These are phyloP conservation scores for Drosophila busckii DNA, from an alignment of 1,140 invertebrate genomes.

Conservation along the genomic window DNA sequence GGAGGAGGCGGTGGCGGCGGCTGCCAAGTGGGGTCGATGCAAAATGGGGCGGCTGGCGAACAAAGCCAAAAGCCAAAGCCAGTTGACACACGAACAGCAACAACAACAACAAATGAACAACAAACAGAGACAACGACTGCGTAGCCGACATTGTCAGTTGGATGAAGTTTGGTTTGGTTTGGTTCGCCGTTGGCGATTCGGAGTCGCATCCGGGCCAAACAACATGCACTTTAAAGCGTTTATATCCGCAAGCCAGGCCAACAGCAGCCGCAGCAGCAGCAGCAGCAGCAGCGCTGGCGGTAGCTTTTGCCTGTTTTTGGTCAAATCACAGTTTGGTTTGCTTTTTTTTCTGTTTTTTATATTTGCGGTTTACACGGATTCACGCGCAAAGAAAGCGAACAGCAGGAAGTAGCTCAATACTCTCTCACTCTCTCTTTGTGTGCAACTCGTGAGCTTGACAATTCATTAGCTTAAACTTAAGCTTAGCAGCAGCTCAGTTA, in stretches of 20 bases:
- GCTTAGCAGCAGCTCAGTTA: slow-evolving; percentile 35
- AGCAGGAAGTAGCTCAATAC: slow-evolving; percentile 54
- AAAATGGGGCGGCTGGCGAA: slow-evolving; percentile 61
- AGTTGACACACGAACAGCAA: slow-evolving; percentile 50
- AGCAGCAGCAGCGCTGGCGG: too few relatives aligned
- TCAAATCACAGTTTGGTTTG: slow-evolving; percentile 68
- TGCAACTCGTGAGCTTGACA: slow-evolving; percentile 36
- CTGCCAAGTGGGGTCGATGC: slow-evolving; percentile 27
- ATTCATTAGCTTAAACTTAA: slow-evolving; percentile 45
- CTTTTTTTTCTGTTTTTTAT: slow-evolving; percentile 4
- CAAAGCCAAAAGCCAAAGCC: slow-evolving; percentile 47
- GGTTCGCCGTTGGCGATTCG: slow-evolving; percentile 42
- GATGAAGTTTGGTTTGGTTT: slow-evolving; percentile 36
- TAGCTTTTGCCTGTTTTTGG: slow-evolving; percentile 67
- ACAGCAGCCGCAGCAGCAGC: too few relatives aligned
- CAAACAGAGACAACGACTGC: slow-evolving; percentile 44
- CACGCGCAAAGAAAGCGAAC: slow-evolving; percentile 71
- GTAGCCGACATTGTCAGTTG: slow-evolving; percentile 65
- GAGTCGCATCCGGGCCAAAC: slow-evolving; percentile 64
- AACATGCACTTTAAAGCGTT: slow-evolving; percentile 67
- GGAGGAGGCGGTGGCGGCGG: too few relatives aligned
- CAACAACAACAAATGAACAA: slow-evolving; percentile 15
- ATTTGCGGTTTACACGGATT: slow-evolving; percentile 70
- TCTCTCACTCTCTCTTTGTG: too few relatives aligned
- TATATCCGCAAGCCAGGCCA: slow-evolving; percentile 65